These are phyloP conservation scores for Microctenopoma lineatum DNA, from an alignment of 2,797 vertebrate species.

Conservation along the genomic window DNA sequence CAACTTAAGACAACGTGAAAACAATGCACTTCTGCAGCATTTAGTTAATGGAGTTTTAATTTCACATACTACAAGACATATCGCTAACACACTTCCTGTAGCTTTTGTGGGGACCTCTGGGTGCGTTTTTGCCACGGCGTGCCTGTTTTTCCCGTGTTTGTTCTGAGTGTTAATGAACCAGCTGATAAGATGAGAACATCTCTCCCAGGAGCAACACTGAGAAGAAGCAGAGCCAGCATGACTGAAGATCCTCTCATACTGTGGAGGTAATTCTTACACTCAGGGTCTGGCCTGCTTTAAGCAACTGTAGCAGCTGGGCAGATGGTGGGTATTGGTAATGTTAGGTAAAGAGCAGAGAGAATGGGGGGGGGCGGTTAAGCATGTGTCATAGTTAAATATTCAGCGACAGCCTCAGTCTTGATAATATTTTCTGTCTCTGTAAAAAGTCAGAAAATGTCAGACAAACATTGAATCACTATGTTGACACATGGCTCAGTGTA, in stretches of 20 bases:
- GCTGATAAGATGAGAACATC: conserved; percentile 47
- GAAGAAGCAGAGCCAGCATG: conserved; percentile 30
- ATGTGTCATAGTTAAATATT: background rate
- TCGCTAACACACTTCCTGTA: background rate
- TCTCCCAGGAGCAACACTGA: conserved; percentile 35
- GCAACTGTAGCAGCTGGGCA: conserved; percentile 16
- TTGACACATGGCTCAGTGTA: too few relatives aligned
- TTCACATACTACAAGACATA: too few relatives aligned
- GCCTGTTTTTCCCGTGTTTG: conserved; percentile 24
- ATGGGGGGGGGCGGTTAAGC: background rate
- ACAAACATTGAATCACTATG: too few relatives aligned
- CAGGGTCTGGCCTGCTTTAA: conserved; percentile 26
- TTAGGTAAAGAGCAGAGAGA: conserved; percentile 7
- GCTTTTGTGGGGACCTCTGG: background rate
- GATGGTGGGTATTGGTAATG: conserved; percentile 10
- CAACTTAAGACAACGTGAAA: too few relatives aligned
- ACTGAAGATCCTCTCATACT: conserved; percentile 34
- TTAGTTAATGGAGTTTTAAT: too few relatives aligned
- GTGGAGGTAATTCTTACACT: background rate
- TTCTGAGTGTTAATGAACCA: conserved; percentile 43
- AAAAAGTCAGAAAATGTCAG: background rate
- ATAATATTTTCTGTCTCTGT: background rate
- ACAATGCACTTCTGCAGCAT: too few relatives aligned
- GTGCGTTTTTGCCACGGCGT: background rate
- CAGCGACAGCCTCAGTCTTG: too few relatives aligned